These are phyloP conservation scores for Okamejei kenojei DNA, from an alignment of 2,797 vertebrate species.

Conservation along the genomic window DNA sequence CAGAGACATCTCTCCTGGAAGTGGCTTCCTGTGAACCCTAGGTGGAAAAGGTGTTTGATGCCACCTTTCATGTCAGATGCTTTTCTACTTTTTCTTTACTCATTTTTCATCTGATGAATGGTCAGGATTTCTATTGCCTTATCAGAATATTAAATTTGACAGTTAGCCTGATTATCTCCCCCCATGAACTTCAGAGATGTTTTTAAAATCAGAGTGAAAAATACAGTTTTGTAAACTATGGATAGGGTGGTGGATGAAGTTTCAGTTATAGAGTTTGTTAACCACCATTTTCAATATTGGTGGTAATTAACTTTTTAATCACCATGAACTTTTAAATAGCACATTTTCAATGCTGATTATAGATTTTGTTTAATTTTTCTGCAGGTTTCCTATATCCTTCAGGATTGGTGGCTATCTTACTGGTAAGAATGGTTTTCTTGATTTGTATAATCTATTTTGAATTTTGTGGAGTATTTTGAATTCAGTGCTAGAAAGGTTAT, in stretches of 20 bases:
- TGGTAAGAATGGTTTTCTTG: conserved; percentile 63
- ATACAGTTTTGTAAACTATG: not conserved
- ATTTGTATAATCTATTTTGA: not conserved
- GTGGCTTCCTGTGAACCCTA: too few species aligned
- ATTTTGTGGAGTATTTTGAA: not conserved
- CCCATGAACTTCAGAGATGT: not conserved
- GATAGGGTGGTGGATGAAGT: not conserved
- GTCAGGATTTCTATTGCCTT: too few species aligned
- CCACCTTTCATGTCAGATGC: too few species aligned
- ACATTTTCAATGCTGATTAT: conserved; percentile 37
- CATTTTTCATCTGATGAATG: too few species aligned
- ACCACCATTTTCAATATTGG: not conserved
- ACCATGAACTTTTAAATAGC: not conserved
- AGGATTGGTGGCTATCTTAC: conserved; percentile 93
- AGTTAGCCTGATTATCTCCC: not conserved
- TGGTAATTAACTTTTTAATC: not conserved
- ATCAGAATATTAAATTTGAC: too few species aligned
- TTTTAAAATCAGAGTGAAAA: not conserved
- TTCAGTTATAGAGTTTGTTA: not conserved
- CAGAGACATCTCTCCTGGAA: too few species aligned
- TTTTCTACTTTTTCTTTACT: too few species aligned
- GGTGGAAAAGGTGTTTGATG: too few species aligned
- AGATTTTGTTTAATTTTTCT: conserved; percentile 41
- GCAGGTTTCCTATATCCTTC: conserved; percentile 72
- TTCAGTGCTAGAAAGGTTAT: not conserved